Evolutionary conservation across 2,113 vertebrate genomes (phyloP), one percentile per base, ranked within the genome.

Genomic region (Pionites leucogaster): DNA sequence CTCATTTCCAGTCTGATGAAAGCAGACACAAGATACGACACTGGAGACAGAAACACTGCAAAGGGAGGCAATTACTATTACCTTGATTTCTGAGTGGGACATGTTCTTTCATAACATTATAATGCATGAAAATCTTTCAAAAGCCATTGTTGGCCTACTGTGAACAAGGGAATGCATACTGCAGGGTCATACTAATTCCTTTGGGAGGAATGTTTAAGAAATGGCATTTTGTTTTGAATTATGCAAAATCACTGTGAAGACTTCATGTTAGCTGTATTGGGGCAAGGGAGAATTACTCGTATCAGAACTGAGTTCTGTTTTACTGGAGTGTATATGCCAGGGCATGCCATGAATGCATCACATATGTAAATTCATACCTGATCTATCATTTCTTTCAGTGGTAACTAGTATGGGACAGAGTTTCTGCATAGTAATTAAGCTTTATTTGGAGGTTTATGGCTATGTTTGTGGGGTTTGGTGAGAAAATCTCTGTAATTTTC

Each of bases 321-420:
- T 60, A 7, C 13, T 42, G 18, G 25, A 17, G 20, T 6, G 9
- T 6, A 1, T 72, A 2, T 42, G 57, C 35, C 52, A 42, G 77
- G 47, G 46, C 10, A 13, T 14, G 6, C 35, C 3, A 2, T 5
- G 0, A 72, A 35, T 14, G 2, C 1, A 8, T 64, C 33, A 37
- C 29, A 6, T 72, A 39, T 39, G 23, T 76, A 33, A 79, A 49
- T 65, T 49, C 39, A 4, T 69, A 69, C 68, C 17, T 13, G 11
- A 60, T 49, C 37, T 65, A 4, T 39, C 5, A 6, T 80, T 72
- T 85, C 9, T 52, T 82, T 50, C 65, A 59, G 37, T 90, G 22
- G 85, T 74, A 82, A 27, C 44, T 74, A 80, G 28, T 59, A 63
- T 10, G 69, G 17, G 18, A 49, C 46, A 46, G 29, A 55, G 35